These are phyloP conservation scores for Sorex araneus DNA, from an alignment of 2,113 vertebrate species.

Conservation along the genomic window DNA sequence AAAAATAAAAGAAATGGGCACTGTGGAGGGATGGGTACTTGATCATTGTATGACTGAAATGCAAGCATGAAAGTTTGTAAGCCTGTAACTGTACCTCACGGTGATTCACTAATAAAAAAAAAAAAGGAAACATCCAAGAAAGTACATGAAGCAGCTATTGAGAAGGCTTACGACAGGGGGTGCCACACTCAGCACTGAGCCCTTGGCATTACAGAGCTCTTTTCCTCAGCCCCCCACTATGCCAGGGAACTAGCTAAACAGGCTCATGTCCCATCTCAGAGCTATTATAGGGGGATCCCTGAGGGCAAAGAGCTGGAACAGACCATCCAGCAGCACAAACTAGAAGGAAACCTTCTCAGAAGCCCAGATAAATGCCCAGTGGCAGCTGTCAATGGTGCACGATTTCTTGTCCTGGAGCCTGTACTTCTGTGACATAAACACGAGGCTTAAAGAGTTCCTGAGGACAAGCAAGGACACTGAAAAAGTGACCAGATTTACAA, in stretches of 20 bases:
- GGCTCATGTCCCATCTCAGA: neutral
- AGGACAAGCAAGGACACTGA: neutral
- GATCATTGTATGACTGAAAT: no score
- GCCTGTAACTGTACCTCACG: no score
- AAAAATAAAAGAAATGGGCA: constrained; percentile 9
- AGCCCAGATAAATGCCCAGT: neutral
- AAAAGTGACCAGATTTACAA: neutral
- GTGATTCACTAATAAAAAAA: neutral
- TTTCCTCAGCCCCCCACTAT: rapidly evolving
- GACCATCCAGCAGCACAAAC: neutral
- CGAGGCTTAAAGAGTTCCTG: neutral
- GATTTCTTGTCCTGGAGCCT: neutral
- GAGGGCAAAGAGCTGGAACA: neutral
- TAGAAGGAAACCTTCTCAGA: neutral
- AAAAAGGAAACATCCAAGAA: neutral
- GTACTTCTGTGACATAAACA: neutral
- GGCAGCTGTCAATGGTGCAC: neutral
- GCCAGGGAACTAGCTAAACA: neutral
- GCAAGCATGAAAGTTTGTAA: no score
- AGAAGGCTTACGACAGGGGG: neutral
- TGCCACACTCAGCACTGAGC: no score
- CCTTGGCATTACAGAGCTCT: neutral
- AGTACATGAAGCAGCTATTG: neutral
- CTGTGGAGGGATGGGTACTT: no score
- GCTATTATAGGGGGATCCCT: neutral